These are phyloP conservation scores for Melieria picta DNA, from an alignment of 2,888 invertebrate species.

Conservation along the genomic window DNA sequence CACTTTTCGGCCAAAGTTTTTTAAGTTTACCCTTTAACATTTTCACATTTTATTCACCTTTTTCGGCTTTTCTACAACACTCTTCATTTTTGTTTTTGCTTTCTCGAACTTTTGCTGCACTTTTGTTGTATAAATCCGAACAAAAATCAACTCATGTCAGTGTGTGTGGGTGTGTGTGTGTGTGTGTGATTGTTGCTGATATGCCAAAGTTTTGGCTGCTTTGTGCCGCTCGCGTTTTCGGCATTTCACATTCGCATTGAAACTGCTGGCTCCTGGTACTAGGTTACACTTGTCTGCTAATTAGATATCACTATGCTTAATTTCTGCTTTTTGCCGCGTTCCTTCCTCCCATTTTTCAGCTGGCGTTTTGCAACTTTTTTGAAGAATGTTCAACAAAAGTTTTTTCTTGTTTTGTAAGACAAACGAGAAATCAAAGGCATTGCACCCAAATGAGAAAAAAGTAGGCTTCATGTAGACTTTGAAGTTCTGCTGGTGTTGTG, in stretches of 20 bases:
- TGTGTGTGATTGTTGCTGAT: slow-evolving; percentile 3
- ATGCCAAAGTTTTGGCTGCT: slow-evolving; percentile 31
- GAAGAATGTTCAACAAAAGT: slow-evolving; percentile 2
- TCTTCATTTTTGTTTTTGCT: slow-evolving; percentile 21
- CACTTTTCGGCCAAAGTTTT: no score
- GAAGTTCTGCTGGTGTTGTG: no score
- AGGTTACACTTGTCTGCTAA: slow-evolving; percentile 63
- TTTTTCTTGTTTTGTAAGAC: neutral
- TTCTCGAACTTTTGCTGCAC: slow-evolving; percentile 21
- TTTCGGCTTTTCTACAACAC: neutral
- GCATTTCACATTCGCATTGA: slow-evolving; percentile 36
- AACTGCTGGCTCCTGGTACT: slow-evolving; percentile 63
- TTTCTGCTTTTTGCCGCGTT: slow-evolving; percentile 46
- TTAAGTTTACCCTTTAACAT: neutral
- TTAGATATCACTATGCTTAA: slow-evolving; percentile 64
- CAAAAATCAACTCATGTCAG: slow-evolving; percentile 14
- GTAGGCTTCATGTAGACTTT: no score
- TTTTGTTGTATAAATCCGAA: slow-evolving; percentile 7
- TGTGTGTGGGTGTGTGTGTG: slow-evolving; percentile 7
- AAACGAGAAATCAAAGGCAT: no score
- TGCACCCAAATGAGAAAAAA: no score
- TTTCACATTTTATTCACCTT: neutral
- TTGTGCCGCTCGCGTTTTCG: slow-evolving; percentile 28
- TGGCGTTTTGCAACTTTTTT: neutral
- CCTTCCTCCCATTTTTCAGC: neutral